phyloP scores from a whole-genome alignment of 2,113 vertebrate species.

The Chlorodrepanis virens region DNA sequence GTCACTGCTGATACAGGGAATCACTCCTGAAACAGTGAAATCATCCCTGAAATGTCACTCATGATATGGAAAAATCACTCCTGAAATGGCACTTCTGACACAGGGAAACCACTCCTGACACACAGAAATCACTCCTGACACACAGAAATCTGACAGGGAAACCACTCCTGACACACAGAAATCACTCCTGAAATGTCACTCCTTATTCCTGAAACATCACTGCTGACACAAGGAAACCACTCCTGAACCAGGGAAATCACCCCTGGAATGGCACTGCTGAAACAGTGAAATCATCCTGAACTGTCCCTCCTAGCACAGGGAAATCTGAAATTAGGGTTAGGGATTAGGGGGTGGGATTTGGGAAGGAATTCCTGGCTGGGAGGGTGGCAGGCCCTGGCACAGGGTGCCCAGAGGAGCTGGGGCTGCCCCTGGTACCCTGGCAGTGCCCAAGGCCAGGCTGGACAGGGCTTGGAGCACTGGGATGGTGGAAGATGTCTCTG shows the following conservation, averaged over 20 bases:
- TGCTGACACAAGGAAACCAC: not conserved
- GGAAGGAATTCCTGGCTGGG: rapidly evolving
- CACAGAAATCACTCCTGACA: not conserved
- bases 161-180: rapidly evolving
- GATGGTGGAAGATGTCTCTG: rapidly evolving
- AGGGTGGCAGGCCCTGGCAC: not conserved
- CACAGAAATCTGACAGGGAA: no score
- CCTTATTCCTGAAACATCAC: not conserved
- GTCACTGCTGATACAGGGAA: no score
- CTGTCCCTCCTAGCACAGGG: rapidly evolving
- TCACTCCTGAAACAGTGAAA: no score
- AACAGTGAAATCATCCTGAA: not conserved
- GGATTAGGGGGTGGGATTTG: not conserved
- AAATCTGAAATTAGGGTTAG: not conserved
- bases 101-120: no score
- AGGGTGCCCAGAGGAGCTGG: not conserved
- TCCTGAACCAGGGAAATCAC: not conserved
- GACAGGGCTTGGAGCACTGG: not conserved
- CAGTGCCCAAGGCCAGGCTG: rapidly evolving
- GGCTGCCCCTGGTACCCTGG: not conserved
- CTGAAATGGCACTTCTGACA: no score
- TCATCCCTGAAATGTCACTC: no score
- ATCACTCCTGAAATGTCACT: not conserved
- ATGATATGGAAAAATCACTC: no score
- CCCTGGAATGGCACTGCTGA: no score